Conservation (phyloP, 1,140 invertebrate genomes). For the Macrobrachium nipponense region DNA sequence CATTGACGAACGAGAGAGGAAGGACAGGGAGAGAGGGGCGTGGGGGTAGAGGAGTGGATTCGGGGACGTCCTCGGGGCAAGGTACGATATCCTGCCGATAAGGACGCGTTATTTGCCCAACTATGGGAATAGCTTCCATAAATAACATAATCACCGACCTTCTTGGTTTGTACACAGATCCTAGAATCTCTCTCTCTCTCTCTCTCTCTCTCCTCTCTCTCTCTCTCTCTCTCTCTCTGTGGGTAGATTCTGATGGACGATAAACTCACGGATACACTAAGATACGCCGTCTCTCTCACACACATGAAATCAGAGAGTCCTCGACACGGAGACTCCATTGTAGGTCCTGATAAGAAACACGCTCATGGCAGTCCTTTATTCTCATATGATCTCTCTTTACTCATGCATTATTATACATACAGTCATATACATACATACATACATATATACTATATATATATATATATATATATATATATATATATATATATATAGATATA, state of each 20-base stretch:
- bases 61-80: too few species aligned
- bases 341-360: background rate
- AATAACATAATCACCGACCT: background rate
- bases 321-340: background rate
- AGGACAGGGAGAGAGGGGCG: too few species aligned
- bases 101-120: too few species aligned
- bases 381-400: background rate
- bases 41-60: too few species aligned
- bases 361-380: background rate
- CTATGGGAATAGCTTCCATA: too few species aligned
- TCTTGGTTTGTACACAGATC: background rate
- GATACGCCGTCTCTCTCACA: background rate
- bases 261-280: background rate
- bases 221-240: too few species aligned
- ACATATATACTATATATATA: background rate
- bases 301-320: background rate
- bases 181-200: too few species aligned
- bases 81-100: too few species aligned
- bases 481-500: too few species aligned
- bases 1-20: background rate
- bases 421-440: background rate
- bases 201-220: too few species aligned
- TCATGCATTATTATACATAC: too few species aligned
- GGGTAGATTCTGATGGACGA: background rate
- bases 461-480: too few species aligned